Conservation (phyloP, 2,797 vertebrate species). For the Pelochelys cantorii region DNA sequence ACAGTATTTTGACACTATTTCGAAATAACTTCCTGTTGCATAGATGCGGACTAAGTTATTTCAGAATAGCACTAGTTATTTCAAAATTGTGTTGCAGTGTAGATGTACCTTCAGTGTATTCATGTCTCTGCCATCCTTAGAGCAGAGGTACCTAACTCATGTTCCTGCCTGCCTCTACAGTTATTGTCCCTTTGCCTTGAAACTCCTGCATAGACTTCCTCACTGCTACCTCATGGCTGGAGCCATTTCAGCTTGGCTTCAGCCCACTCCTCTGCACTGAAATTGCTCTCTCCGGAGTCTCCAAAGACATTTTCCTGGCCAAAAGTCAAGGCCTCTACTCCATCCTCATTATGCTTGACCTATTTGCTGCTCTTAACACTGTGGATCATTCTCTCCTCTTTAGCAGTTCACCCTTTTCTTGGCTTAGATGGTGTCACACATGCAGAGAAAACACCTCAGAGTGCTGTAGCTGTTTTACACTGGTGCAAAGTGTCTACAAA, state of each 20-base stretch:
- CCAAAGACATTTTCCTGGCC: neutral
- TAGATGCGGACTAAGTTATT: too few species aligned
- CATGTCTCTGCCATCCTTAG: rapidly evolving
- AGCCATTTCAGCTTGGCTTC: neutral
- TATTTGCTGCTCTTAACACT: neutral
- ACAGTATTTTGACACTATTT: too few species aligned
- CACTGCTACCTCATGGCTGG: neutral
- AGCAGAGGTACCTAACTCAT: neutral
- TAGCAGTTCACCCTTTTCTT: neutral
- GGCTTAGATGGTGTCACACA: neutral
- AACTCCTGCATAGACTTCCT: neutral
- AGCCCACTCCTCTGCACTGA: neutral
- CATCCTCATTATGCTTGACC: neutral
- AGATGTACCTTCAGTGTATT: neutral
- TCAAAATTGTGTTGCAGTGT: too few species aligned
- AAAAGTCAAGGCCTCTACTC: neutral
- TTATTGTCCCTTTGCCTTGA: neutral
- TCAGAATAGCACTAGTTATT: too few species aligned
- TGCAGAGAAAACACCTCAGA: neutral
- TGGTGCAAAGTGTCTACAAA: neutral
- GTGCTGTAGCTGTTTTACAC: neutral
- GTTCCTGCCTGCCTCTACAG: neutral
- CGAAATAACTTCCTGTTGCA: too few species aligned
- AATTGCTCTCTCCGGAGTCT: neutral
- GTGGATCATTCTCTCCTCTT: neutral